Base-by-base conservation (phyloP, 2,113 vertebrate species). In the Saguinus imperator region DNA sequence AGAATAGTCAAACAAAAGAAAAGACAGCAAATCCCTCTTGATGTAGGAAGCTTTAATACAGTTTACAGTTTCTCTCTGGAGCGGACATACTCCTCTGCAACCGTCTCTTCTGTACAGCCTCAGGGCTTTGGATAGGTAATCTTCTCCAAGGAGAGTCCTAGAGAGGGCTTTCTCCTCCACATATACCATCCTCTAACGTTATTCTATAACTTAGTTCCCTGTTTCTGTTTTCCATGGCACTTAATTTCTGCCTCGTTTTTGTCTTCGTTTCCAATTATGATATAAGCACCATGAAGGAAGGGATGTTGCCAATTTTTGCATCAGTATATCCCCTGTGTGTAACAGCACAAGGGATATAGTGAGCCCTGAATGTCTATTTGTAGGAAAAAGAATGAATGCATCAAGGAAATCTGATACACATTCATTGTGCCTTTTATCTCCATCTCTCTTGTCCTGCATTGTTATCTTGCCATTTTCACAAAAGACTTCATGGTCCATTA, bases 1-100 rank as follows among this genome's bases (percentile, higher is more conserved):
- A 90, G 81, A 95, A 66, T 79, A 84, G 37, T 72, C 52, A 83
- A 87, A 89, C 25, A 76, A 80, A 91, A 94, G 40, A 57, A 95
- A 25, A 94, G 64, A 66, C 29, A 73, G 92, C 29, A 86, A 82
- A 88, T 82, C 43, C 6, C 50, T 89, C 66, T 94, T 75, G 90
- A 79, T 50, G 3, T n/a, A 58, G 35, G 48, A 45, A 86, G 40
- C 20, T 85, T 95, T 77, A 84, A 80, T 6, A 45, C 50, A 40
- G 43, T 89, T 61, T 94, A n/a, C 8, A 32, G 84, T n/a, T 23
- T 77, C 17, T 83, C 89, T 79, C 48, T 77, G 35, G 35, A 96
- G 57, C 12, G 84, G 68, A n/a, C 32, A 14, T 93, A 91, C 50
- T 86, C 16, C 27, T 82, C 29, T 82, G 17, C 45, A 52, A 2